These are phyloP conservation scores for Actinia tenebrosa DNA, from an alignment of 64 coral and sea anemone species.

Conservation along the genomic window DNA sequence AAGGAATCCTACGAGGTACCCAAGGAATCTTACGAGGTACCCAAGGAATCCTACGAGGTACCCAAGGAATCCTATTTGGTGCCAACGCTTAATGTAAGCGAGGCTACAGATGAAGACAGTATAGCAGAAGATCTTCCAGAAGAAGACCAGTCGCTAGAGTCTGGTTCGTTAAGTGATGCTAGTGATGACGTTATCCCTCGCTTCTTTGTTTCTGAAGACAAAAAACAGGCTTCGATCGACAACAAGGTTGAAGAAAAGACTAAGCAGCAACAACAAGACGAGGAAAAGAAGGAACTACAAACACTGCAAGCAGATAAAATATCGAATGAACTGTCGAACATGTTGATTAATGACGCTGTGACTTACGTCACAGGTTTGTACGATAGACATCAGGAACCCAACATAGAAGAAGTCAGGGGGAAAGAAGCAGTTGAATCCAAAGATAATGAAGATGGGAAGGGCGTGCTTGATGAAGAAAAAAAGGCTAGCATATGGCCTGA, in stretches of 20 bases:
- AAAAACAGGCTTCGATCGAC: not conserved
- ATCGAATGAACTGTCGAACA: constrained; percentile 33
- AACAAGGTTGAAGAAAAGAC: not conserved
- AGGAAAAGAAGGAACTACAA: not conserved
- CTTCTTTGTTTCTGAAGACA: not conserved
- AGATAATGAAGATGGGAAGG: not conserved
- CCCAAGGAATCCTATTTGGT: not conserved
- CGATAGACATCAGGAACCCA: constrained; percentile 13
- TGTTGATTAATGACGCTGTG: constrained; percentile 61
- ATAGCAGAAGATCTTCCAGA: constrained; percentile 42
- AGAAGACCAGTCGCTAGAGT: constrained; percentile 17
- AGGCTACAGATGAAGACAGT: constrained; percentile 56
- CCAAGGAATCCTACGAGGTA: not conserved
- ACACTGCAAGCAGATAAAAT: constrained; percentile 42
- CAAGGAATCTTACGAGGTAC: not conserved
- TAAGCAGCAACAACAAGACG: not conserved
- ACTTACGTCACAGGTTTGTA: constrained; percentile 38
- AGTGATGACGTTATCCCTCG: not conserved
- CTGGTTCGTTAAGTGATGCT: constrained; percentile 6
- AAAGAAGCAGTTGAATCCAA: not conserved
- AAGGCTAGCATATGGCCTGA: not conserved
- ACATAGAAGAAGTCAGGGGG: not conserved
- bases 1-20: not conserved
- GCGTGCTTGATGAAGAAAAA: not conserved
- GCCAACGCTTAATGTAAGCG: not conserved